These are phyloP conservation scores for Piezodorus guildinii DNA, from an alignment of 1,140 invertebrate species.

Conservation along the genomic window DNA sequence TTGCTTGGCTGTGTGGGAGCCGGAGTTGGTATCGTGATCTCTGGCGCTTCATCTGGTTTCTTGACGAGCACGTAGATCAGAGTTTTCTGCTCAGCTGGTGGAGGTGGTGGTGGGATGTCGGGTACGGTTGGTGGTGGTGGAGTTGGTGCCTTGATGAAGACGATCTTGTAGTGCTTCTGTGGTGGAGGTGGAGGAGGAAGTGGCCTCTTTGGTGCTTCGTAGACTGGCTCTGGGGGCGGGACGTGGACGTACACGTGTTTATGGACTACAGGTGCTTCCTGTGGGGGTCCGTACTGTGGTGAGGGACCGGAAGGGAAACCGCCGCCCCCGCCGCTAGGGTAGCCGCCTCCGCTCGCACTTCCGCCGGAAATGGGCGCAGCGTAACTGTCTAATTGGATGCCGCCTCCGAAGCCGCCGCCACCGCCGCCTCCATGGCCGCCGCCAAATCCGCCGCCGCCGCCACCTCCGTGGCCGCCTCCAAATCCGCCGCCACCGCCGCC, in stretches of 20 bases:
- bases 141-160: constrained; percentile 77
- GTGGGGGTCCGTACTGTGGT: constrained; percentile 56
- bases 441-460: constrained; percentile 17
- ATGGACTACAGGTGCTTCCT: constrained; percentile 60
- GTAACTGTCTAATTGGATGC: constrained; percentile 29
- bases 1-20: constrained; percentile 70
- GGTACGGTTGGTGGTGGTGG: constrained; percentile 65
- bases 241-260: constrained; percentile 80
- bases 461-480: constrained; percentile 24
- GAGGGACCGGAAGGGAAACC: constrained; percentile 43
- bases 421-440: constrained; percentile 27
- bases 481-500: constrained; percentile 15
- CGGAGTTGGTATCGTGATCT: constrained; percentile 61
- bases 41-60: constrained; percentile 70
- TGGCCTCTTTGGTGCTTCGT: constrained; percentile 41
- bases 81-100: constrained; percentile 75
- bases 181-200: constrained; percentile 44
- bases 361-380: constrained; percentile 28
- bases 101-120: constrained; percentile 54
- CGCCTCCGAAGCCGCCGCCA: constrained; percentile 5
- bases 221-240: constrained; percentile 67
- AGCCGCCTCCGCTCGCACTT: constrained; percentile 23
- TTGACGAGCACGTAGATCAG: constrained; percentile 80
- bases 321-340: constrained; percentile 36
- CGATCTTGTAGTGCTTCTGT: constrained; percentile 80